Evolutionary conservation across 1,140 invertebrate species (phyloP).

Genomic region (Hirudo medicinalis): DNA sequence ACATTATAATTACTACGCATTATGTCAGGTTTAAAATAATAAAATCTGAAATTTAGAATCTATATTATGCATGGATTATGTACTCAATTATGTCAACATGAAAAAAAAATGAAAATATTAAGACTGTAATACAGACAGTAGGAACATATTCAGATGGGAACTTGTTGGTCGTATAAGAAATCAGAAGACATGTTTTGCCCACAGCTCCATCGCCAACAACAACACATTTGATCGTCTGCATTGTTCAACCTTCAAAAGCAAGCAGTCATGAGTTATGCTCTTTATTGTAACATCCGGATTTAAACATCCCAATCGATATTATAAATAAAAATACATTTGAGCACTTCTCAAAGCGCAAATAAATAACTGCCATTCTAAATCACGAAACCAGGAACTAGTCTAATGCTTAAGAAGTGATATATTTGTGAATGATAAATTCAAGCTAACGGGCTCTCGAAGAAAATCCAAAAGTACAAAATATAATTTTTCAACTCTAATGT

Average conservation of each 20-base stretch:
- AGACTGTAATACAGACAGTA: constrained; percentile 50
- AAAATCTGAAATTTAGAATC: not conserved
- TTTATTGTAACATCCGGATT: too few relatives aligned
- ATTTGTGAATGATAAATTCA: too few relatives aligned
- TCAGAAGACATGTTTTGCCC: constrained; percentile 28
- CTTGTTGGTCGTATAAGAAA: constrained; percentile 38
- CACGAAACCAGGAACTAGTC: too few relatives aligned
- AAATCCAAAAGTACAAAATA: too few relatives aligned
- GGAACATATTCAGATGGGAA: constrained; percentile 95
- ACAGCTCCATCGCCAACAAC: constrained; percentile 35
- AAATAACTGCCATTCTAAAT: too few relatives aligned
- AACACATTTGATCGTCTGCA: constrained; percentile 27
- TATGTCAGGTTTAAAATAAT: not conserved
- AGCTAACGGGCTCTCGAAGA: too few relatives aligned
- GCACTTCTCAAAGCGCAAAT: too few relatives aligned
- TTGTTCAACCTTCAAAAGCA: constrained; percentile 11
- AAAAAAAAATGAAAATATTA: not conserved
- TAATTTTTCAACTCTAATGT: too few relatives aligned
- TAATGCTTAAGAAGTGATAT: too few relatives aligned
- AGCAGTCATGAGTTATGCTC: not conserved
- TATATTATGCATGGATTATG: not conserved
- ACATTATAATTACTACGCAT: not conserved
- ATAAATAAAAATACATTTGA: too few relatives aligned
- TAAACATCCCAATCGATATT: too few relatives aligned
- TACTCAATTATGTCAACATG: not conserved